Evolutionary conservation across 2,113 vertebrate species (phyloP), one percentile per base, ranked within the genome.

Genomic region (Corvus cornix): DNA sequence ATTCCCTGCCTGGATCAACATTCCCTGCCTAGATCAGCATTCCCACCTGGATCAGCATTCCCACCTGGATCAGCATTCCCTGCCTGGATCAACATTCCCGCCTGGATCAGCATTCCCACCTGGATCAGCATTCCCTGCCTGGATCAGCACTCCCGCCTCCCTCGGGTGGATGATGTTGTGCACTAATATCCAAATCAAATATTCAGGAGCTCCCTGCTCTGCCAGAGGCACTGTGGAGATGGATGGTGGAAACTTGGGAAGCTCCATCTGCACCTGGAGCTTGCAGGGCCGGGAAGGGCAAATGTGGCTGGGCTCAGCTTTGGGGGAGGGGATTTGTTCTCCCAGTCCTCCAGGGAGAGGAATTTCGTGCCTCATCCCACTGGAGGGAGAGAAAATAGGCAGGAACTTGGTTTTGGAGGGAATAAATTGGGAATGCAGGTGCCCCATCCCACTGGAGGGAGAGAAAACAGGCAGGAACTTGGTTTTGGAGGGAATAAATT

Each of bases 151-250:
- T 96, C 95, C 94, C 95, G 68, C 70, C 84, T 92, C 84, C 83
- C 92, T 91, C 72, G 81, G 77, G 95, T 72, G 88, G 92, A 97
- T 80, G 26, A 41, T 89, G 93, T 64, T 84, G 87, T 91, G 76
- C 46, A 70, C 84, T 92, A 95, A 95, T 89, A 95, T 94, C 90
- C 81, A 58, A 89, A 97, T 97, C 52, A 97, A 97, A 97, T 93
- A 96, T 97, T 96, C 95, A 97, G 89, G 90, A 95, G 93, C 73
- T 91, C 67, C 59, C 81, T 4, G 75, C 82, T 72, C 94, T 83
- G 94, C 95, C 95, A 92, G 93, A 78, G 93, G 95, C 76, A 20
- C 94, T 92, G 93, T 52, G 4, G 95, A 59, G 93, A 82, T 58
- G 89, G 89, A 95, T 95, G 94, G 48, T 39, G 80, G 72, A 52